Conservation (phyloP, 2,113 vertebrate genomes). For the Coracopsis vasa region DNA sequence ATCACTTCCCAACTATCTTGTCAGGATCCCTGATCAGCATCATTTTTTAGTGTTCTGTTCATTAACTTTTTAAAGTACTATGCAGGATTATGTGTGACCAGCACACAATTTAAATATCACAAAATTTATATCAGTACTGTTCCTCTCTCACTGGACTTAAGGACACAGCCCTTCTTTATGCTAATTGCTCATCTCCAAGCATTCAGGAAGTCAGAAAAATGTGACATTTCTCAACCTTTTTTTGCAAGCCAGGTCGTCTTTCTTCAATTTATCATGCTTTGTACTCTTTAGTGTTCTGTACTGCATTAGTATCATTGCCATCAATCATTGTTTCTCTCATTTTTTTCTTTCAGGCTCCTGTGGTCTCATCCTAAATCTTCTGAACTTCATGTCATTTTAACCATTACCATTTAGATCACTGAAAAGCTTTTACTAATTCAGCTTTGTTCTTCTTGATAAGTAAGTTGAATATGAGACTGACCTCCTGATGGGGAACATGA, state of each 20-base stretch:
- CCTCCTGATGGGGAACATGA: neutral
- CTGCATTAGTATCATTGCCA: neutral
- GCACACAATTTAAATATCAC: neutral
- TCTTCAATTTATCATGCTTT: constrained; percentile 7
- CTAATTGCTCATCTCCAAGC: neutral
- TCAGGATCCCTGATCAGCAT: neutral
- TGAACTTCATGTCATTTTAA: constrained; percentile 7
- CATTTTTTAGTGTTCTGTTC: constrained; percentile 22
- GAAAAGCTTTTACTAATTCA: neutral
- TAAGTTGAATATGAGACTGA: neutral
- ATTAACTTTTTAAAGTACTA: neutral
- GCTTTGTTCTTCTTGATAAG: neutral
- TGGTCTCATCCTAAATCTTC: constrained; percentile 23
- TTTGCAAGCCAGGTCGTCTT: neutral
- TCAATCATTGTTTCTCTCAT: constrained; percentile 27
- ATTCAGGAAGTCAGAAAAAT: neutral
- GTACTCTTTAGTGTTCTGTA: neutral
- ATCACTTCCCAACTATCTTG: neutral
- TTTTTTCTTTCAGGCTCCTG: constrained; percentile 5
- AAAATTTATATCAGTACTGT: constrained; percentile 4
- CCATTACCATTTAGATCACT: neutral
- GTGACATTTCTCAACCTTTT: neutral
- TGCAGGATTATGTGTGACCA: neutral
- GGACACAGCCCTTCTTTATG: neutral
- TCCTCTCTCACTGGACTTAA: neutral